These are phyloP conservation scores for Notothenia coriiceps DNA, from an alignment of 2,113 vertebrate species.

Conservation along the genomic window DNA sequence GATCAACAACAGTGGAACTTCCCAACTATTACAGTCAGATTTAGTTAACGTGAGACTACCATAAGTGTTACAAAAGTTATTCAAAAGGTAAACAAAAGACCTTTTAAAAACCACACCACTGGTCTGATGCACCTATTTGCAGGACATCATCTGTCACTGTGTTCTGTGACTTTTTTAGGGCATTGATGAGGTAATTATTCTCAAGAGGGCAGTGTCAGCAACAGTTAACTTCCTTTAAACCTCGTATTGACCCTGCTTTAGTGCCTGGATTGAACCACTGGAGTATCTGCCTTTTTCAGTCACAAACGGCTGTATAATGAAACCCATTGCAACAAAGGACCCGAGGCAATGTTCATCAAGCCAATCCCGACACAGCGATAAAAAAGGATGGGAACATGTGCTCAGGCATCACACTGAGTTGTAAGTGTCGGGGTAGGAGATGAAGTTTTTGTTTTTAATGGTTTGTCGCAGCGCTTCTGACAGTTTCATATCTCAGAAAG, in stretches of 20 bases:
- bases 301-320: constrained; percentile 10
- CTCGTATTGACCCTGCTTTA: constrained; percentile 22
- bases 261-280: constrained; percentile 16
- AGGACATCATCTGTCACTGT: neutral
- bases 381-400: constrained; percentile 12
- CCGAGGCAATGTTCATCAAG: constrained; percentile 48
- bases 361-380: constrained; percentile 48
- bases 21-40: constrained; percentile 3
- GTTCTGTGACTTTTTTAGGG: neutral
- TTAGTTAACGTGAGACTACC: neutral
- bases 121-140: neutral
- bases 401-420: constrained; percentile 15
- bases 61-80: too few species aligned
- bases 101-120: neutral
- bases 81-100: too few species aligned
- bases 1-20: too few species aligned
- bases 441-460: constrained; percentile 36
- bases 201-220: neutral
- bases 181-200: neutral
- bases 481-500: constrained; percentile 35
- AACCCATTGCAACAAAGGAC: constrained; percentile 47
- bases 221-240: neutral
- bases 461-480: constrained; percentile 23
- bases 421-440: constrained; percentile 6
- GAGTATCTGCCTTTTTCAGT: constrained; percentile 16